phyloP scores from a whole-genome alignment of 37 sponge, comb jelly and placozoan species.

The Beroe forskalii region DNA sequence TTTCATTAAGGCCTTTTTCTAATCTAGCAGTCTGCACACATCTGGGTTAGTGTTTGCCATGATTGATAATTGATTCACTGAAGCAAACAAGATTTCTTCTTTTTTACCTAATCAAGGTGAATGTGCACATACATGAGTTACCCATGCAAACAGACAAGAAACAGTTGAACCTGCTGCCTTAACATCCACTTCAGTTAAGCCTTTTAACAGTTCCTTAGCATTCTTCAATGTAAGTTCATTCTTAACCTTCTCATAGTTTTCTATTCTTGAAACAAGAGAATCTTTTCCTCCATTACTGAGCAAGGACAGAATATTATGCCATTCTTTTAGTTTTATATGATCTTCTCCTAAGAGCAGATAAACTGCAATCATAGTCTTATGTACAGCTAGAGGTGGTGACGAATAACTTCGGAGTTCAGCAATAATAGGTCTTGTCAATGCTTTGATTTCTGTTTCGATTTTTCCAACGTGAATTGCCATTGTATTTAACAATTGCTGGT shows the following conservation, averaged over 20 bases:
- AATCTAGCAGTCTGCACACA: too few relatives aligned
- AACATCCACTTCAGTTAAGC: background rate
- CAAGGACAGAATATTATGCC: constrained; percentile 1
- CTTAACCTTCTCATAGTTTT: background rate
- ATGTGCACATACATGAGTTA: background rate
- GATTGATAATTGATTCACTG: too few relatives aligned
- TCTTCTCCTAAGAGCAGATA: constrained; percentile 23
- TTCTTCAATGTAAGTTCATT: background rate
- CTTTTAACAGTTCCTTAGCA: background rate
- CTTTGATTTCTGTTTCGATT: background rate
- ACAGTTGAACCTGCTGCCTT: background rate
- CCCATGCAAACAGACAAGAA: constrained; percentile 5
- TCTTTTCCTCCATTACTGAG: background rate
- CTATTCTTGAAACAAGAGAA: background rate
- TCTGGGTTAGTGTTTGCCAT: too few relatives aligned
- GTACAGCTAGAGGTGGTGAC: background rate
- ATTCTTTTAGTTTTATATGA: background rate
- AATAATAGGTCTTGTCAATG: background rate
- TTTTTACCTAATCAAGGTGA: background rate
- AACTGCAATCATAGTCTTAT: constrained; percentile 23
- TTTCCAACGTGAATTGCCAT: too few relatives aligned
- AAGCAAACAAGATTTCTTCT: too few relatives aligned
- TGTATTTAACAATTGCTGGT: too few relatives aligned
- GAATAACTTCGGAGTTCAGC: constrained; percentile 44
- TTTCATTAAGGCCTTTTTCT: too few relatives aligned